Evolutionary conservation across 2,797 vertebrate species (phyloP), one percentile per base, ranked within the genome.

Genomic region (Tachyglossus aculeatus): DNA sequence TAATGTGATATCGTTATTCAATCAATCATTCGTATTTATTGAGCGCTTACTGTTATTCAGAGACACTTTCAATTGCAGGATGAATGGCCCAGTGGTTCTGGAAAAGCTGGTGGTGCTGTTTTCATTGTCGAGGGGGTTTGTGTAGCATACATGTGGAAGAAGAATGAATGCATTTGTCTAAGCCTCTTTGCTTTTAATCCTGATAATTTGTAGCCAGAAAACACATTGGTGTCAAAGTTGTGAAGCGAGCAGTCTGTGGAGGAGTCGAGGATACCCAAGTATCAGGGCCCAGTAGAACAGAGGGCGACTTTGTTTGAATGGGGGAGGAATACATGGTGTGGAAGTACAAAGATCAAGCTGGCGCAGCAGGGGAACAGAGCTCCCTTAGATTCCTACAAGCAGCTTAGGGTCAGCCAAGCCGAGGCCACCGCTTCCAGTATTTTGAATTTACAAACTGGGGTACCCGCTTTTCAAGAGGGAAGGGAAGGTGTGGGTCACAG

Each of bases 241-340:
- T 74, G 82, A 84, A 84, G 88, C n/a, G 82, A 74, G 74, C 82
- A 77, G 88, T 77, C 81, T 92, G 91, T 91, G 91, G 89, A 91
- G 91, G 91, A 93, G 92, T 90, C 64, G 53, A 64, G 87, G 80
- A 84, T 89, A 66, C 3, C 81, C 67, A 88, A 90, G 55, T 79
- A 86, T 70, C 40, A 50, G 59, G 38, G 66, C 80, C 83, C 88
- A 79, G 45, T 82, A 83, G 82, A 90, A 92, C 91, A 92, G 90
- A 91, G 87, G 89, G 72, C 71, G 72, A 81, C 87, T 91, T 90
- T 93, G 90, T 92, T 92, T 83, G 89, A 80, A 89, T 89, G 86
- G 81, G 87, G 92, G 86, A 89, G 88, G 90, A 91, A 88, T 87
- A 88, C 54, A 88, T 83, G 86, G 53, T 62, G 36, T 78, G 37